Evolutionary conservation across 2,797 vertebrate genomes (phyloP).

Genomic region (Pseudocheirus occidentalis): DNA sequence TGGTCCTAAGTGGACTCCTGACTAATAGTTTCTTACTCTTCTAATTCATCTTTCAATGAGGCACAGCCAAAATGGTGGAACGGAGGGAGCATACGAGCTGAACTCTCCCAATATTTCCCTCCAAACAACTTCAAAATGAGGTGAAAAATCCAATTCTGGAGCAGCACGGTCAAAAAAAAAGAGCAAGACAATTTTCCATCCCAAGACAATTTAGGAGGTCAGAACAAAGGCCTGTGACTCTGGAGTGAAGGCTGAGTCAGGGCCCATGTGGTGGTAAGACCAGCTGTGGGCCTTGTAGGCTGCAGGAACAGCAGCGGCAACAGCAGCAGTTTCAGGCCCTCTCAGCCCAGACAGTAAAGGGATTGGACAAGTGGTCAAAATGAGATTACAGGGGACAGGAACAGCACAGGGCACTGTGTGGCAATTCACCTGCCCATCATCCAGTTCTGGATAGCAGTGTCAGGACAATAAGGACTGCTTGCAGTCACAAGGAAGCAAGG

Average conservation of each 20-base stretch:
- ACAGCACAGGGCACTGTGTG: too few relatives aligned
- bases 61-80: too few relatives aligned
- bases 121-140: background rate
- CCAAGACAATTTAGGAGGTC: background rate
- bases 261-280: too few relatives aligned
- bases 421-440: too few relatives aligned
- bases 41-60: too few relatives aligned
- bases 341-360: background rate
- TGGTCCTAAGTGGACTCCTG: background rate
- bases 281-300: background rate
- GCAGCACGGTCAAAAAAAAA: background rate
- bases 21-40: too few relatives aligned
- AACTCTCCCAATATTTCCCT: background rate
- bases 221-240: background rate
- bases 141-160: background rate
- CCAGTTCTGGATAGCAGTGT: too few relatives aligned
- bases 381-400: too few relatives aligned
- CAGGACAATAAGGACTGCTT: too few relatives aligned
- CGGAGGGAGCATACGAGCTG: background rate
- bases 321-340: background rate
- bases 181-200: background rate
- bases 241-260: background rate
- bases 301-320: too few relatives aligned
- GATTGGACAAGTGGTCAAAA: too few relatives aligned
- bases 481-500: too few relatives aligned